These are phyloP conservation scores for Drosophila kurseongensis DNA, from an alignment of 1,140 invertebrate genomes.

Conservation along the genomic window DNA sequence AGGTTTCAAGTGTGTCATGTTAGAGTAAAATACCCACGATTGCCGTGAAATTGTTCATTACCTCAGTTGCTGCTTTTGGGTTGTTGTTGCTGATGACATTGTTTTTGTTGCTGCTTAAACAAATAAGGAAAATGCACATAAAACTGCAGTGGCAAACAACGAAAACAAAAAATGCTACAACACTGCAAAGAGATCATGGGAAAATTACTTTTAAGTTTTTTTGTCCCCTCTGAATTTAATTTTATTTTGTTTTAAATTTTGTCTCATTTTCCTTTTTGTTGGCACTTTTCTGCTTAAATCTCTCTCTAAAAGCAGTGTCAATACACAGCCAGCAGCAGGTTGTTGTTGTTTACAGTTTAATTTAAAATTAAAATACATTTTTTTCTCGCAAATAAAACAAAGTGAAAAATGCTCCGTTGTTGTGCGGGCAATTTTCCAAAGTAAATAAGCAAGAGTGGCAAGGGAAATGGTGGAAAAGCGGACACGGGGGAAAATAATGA, in stretches of 20 bases:
- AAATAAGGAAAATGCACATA: constrained; percentile 79
- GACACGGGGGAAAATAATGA: constrained; percentile 52
- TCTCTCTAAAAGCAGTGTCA: constrained; percentile 52
- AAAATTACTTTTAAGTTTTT: constrained; percentile 63
- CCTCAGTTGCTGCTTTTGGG: constrained; percentile 10
- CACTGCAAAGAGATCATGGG: constrained; percentile 69
- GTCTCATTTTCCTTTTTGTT: constrained; percentile 32
- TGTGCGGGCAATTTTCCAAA: constrained; percentile 70
- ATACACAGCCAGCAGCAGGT: constrained; percentile 57
- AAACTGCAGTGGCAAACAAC: constrained; percentile 43
- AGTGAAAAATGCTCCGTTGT: constrained; percentile 37
- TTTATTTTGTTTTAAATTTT: constrained; percentile 47
- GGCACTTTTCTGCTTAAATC: constrained; percentile 46
- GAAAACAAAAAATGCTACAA: constrained; percentile 23
- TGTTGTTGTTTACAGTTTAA: constrained; percentile 66
- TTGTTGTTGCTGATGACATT: constrained; percentile 33
- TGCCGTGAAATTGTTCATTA: constrained; percentile 66
- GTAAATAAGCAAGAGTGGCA: constrained; percentile 51
- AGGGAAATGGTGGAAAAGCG: constrained; percentile 9
- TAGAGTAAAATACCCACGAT: constrained; percentile 52
- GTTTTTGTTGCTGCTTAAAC: constrained; percentile 63
- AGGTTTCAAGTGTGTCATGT: not conserved
- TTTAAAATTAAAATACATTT: constrained; percentile 75
- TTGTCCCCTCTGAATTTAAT: constrained; percentile 47
- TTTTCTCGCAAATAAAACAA: constrained; percentile 43